phyloP scores from a whole-genome alignment of 2,888 invertebrate genomes.

The Dyspetes luteomarginatus region DNA sequence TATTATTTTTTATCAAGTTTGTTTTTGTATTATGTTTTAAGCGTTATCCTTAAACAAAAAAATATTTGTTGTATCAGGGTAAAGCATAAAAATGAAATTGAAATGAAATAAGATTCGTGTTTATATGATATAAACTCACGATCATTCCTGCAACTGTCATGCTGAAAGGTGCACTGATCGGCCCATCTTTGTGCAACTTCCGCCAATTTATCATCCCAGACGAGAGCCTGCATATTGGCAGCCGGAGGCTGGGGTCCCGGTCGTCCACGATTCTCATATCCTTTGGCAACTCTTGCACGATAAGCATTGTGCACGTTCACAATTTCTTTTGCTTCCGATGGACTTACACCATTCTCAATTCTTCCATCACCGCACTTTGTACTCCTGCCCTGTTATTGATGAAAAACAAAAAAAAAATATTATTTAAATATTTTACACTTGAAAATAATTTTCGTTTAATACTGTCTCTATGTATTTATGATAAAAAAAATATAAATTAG shows the following conservation, averaged over 20 bases:
- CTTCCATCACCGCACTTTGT: constrained; percentile 46
- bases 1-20: too few relatives aligned
- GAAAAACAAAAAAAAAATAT: constrained; percentile 24
- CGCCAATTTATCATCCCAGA: constrained; percentile 81
- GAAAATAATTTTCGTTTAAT: constrained; percentile 6
- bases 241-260: constrained; percentile 66
- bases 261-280: constrained; percentile 55
- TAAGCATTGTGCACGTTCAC: constrained; percentile 55
- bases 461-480: too few relatives aligned
- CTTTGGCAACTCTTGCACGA: constrained; percentile 52
- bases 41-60: too few relatives aligned
- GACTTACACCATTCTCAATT: constrained; percentile 67
- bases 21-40: too few relatives aligned
- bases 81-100: neutral
- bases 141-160: constrained; percentile 81
- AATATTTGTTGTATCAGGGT: too few relatives aligned
- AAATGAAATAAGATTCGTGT: neutral
- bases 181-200: constrained; percentile 81
- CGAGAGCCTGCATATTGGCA: constrained; percentile 72
- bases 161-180: constrained; percentile 80
- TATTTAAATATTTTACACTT: neutral
- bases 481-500: too few relatives aligned
- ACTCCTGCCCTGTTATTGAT: constrained; percentile 45
- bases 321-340: constrained; percentile 31
- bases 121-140: constrained; percentile 69